Evolutionary conservation across 1,140 invertebrate genomes (phyloP), one percentile per base, ranked within the genome.

Genomic region (Lucilia cuprina): DNA sequence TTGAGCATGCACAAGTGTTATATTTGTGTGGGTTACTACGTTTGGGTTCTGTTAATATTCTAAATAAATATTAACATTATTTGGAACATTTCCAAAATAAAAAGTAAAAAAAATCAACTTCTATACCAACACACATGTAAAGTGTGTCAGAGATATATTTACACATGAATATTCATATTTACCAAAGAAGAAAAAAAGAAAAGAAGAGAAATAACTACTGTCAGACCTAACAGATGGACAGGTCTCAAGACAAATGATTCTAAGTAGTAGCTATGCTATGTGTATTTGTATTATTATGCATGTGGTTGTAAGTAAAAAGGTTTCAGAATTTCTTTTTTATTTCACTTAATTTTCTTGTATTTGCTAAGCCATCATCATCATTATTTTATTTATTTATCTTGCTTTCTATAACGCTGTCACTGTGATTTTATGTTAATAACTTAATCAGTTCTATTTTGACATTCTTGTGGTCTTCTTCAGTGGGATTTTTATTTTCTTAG

Each of bases 31-130:
- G 41, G 41, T 41, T 41, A 41, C 41, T 41, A 41, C 41, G 41
- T 41, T 78, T 78, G 14, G 17, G 7, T 47, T 19, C 75, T 47
- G 41, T 19, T 78, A 78, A 78, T 78, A 78, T 47, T 78, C 75
- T 47, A 25, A 78, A 41, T 17, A 78, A 78, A 78, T 78, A 78
- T 78, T 78, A 78, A 78, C 34, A 78, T 78, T 78, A 78, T 78
- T 78, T 78, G 75, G 75, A 78, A 47, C 75, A 47, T 9, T 19
- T 78, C 75, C 75, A 78, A 47, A 19, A 47, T 17, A 21, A 19
- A 70, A 70, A 70, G 65, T 70, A 65, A 30, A 60, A 60, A n/a
- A 60, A 17, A 60, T 60, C 55, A 14, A 14, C 55, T 60, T n/a
- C 14, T 17, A n/a, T n/a, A 2, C 55, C 13, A n/a, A 7, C 65